Percentiles rank a stretch among this genome's conserved stretches.
phyloP scores from a whole-genome alignment of 1,140 invertebrate genomes.

The Zaprionus gabonicus region DNA sequence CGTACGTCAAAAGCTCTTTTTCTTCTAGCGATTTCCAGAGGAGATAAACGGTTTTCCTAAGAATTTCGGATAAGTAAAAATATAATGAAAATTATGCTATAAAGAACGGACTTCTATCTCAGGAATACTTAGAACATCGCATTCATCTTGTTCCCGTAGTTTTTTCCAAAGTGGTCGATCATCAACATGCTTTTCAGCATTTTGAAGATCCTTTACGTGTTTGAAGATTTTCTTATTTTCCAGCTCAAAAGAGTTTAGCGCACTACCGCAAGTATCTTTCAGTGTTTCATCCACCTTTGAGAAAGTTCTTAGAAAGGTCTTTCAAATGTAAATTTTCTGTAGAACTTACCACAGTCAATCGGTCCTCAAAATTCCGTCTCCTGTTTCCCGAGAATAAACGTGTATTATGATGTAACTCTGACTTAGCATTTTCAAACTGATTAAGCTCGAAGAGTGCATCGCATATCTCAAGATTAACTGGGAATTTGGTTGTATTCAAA shows the following conservation, averaged over 20 bases:
- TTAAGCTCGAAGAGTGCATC: conserved; percentile 73
- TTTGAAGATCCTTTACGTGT: conserved; percentile 30
- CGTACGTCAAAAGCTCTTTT: conserved; percentile 66
- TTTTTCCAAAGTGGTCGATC: conserved; percentile 71
- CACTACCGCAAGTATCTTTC: conserved; percentile 61
- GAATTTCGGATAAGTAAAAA: neutral
- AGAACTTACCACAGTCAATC: conserved; percentile 61
- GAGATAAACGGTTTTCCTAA: conserved; percentile 64
- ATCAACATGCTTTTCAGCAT: conserved; percentile 37
- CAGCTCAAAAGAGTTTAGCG: conserved; percentile 59
- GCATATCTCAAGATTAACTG: conserved; percentile 66
- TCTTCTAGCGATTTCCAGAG: conserved; percentile 66
- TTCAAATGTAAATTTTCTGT: neutral
- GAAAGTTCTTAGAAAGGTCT: neutral
- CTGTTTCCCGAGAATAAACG: conserved; percentile 67
- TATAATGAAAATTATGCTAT: neutral
- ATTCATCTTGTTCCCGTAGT: conserved; percentile 65
- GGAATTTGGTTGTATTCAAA: conserved; percentile 18
- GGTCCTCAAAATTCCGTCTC: conserved; percentile 52
- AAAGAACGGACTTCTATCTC: conserved; percentile 52
- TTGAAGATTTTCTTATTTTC: conserved; percentile 52
- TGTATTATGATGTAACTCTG: conserved; percentile 65
- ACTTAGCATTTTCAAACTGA: conserved; percentile 67
- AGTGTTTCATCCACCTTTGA: conserved; percentile 67
- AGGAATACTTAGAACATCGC: conserved; percentile 72